Percentiles rank a stretch among this genome's conserved stretches.
Conservation (phyloP, 2,797 vertebrate genomes). For the Amniataba percoides region DNA sequence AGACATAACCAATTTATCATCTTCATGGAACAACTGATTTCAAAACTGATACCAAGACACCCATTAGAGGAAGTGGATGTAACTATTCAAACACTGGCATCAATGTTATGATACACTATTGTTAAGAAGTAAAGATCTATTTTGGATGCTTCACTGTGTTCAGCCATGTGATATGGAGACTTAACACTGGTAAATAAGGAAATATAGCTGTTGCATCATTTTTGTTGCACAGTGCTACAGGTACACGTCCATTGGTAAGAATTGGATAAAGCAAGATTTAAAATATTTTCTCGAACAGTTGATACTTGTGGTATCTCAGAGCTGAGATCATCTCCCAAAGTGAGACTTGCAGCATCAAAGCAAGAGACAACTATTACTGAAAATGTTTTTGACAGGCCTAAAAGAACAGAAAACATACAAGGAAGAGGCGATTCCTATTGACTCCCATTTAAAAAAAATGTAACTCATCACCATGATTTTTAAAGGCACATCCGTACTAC, state of each 20-base stretch:
- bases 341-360: too few relatives aligned
- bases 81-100: conserved; percentile 10
- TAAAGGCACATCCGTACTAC: not conserved
- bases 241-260: too few relatives aligned
- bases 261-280: too few relatives aligned
- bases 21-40: conserved; percentile 25
- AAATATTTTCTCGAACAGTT: too few relatives aligned
- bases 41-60: conserved; percentile 35
- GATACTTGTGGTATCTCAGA: too few relatives aligned
- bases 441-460: not conserved
- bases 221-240: not conserved
- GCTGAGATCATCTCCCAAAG: too few relatives aligned
- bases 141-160: too few relatives aligned
- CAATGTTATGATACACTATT: not conserved
- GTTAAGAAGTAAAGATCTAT: conserved; percentile 25
- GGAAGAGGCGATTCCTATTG: not conserved
- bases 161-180: too few relatives aligned
- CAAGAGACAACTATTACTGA: not conserved
- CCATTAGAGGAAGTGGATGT: conserved; percentile 29
- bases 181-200: too few relatives aligned
- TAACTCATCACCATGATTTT: not conserved
- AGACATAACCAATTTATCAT: conserved; percentile 19
- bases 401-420: not conserved
- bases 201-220: too few relatives aligned
- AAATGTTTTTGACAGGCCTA: not conserved